A percentile compares a stretch with the other conserved stretches of the same genome.
Evolutionary conservation across 2,113 vertebrate genomes (phyloP).

Genomic region (Chloropsis cyanopogon): DNA sequence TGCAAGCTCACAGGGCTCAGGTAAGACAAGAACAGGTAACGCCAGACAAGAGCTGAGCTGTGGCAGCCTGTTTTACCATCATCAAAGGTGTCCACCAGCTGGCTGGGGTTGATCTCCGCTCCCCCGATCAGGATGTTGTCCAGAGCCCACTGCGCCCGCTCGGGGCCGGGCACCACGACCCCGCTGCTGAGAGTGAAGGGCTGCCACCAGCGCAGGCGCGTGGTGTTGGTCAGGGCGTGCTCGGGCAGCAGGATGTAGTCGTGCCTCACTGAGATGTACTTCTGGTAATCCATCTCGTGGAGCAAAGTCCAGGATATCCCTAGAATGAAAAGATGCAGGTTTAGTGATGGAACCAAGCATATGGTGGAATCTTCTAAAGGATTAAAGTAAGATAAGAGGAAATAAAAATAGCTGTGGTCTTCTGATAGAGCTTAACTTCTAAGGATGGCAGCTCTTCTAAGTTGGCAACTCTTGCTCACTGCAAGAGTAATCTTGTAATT

Average conservation of each 20-base stretch:
- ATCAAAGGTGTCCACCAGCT: conserved; percentile 91
- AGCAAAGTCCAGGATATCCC: conserved; percentile 95
- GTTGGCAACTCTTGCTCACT: not conserved
- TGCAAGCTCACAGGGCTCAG: not conserved
- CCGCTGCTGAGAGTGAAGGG: conserved; percentile 87
- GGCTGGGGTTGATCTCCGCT: conserved; percentile 96
- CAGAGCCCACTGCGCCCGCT: conserved; percentile 95
- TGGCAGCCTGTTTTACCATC: conserved; percentile 79
- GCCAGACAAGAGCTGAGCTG: not conserved
- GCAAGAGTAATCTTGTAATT: not conserved
- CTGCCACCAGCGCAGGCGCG: conserved; percentile 97
- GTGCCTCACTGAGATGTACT: conserved; percentile 91
- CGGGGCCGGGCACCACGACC: conserved; percentile 81
- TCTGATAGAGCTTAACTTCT: not conserved
- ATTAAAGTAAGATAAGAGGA: not conserved
- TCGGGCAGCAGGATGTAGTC: conserved; percentile 94
- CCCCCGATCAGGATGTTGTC: conserved; percentile 96
- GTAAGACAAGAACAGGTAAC: not conserved
- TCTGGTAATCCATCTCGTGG: conserved; percentile 98
- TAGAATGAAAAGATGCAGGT: conserved; percentile 34
- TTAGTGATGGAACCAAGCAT: not conserved
- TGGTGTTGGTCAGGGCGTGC: conserved; percentile 88
- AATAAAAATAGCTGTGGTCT: not conserved
- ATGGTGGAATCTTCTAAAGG: not conserved
- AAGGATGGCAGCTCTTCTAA: not conserved